Percentiles rank a stretch among this genome's conserved stretches.
Conservation (phyloP, 2,797 vertebrate genomes). For the Tinamus major region DNA sequence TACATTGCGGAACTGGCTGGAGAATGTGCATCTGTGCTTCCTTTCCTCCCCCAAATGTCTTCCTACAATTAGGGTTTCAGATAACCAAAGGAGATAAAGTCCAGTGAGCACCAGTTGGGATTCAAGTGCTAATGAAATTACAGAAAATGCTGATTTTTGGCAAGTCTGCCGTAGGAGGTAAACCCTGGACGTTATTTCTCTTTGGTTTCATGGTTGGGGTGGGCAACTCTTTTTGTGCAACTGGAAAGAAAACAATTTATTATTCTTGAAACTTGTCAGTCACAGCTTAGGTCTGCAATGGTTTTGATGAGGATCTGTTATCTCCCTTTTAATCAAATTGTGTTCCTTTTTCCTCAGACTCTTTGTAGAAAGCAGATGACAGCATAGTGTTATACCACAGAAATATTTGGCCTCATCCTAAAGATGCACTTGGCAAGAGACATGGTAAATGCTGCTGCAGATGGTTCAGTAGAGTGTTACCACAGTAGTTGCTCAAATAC, state of each 20-base stretch:
- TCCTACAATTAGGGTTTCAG: neutral
- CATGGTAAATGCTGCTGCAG: neutral
- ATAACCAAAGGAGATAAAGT: neutral
- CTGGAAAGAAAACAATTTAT: neutral
- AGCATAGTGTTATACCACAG: neutral
- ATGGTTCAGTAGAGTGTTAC: neutral
- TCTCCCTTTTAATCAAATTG: conserved; percentile 1
- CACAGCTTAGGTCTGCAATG: neutral
- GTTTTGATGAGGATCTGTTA: conserved; percentile 1
- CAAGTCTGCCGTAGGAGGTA: neutral
- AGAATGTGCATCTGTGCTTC: neutral
- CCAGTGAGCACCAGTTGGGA: accelerated
- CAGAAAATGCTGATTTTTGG: neutral
- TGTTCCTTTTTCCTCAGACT: conserved; percentile 7
- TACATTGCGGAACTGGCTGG: neutral
- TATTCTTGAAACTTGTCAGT: neutral
- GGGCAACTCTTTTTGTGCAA: neutral
- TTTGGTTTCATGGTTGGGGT: neutral
- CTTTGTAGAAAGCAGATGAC: neutral
- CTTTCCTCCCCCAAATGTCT: neutral
- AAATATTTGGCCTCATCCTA: neutral
- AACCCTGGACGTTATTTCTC: neutral
- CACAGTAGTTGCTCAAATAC: neutral
- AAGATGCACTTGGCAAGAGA: neutral
- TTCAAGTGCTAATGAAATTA: neutral